phyloP scores from a whole-genome alignment of 2,113 vertebrate species.

The Rhipidura dahli region DNA sequence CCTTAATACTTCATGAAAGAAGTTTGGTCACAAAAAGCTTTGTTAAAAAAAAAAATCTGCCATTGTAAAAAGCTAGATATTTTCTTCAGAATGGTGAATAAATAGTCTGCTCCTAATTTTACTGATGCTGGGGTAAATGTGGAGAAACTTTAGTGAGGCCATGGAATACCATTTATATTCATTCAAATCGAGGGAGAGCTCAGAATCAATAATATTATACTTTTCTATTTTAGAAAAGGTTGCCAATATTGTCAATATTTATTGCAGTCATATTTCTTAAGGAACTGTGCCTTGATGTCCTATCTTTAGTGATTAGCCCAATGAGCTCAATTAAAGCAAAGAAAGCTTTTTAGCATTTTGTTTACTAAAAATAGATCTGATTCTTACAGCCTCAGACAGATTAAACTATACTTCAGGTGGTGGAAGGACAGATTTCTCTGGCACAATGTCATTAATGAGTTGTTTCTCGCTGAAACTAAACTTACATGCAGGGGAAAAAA shows the following conservation, averaged over 20 bases:
- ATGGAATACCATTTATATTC: background rate
- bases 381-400: background rate
- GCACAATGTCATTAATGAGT: background rate
- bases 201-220: background rate
- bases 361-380: constrained; percentile 26
- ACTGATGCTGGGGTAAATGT: background rate
- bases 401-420: background rate
- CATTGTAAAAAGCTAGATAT: background rate
- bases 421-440: background rate
- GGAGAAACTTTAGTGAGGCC: background rate
- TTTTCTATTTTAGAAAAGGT: background rate
- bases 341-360: constrained; percentile 23
- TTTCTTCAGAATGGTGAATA: background rate
- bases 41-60: background rate
- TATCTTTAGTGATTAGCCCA: background rate
- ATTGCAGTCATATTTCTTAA: background rate
- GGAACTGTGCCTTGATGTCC: background rate
- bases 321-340: constrained; percentile 13
- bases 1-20: background rate
- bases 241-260: background rate
- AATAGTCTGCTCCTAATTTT: background rate
- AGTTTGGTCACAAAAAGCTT: background rate
- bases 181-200: background rate
- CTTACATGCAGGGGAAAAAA: background rate
- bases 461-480: background rate